phyloP scores from a whole-genome alignment of 2,113 vertebrate species.

The Siniperca knerii region DNA sequence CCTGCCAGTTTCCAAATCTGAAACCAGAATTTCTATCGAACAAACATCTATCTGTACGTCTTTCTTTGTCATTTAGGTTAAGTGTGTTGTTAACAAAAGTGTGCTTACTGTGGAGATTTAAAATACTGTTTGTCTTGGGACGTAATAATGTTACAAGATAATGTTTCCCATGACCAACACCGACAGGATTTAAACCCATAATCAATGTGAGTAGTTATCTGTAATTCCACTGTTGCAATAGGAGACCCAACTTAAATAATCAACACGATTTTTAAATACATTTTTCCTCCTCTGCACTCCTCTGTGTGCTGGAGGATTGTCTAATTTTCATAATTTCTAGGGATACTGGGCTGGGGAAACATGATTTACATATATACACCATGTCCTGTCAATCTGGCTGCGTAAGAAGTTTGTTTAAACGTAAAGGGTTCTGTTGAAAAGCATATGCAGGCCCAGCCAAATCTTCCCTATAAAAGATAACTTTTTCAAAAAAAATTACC shows the following conservation, averaged over 20 bases:
- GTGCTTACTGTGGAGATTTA: neutral
- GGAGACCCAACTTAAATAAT: no score
- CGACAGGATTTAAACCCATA: neutral
- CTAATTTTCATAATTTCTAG: neutral
- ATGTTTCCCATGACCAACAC: neutral
- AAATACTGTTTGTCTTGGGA: neutral
- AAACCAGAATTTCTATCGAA: neutral
- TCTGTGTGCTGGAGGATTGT: neutral
- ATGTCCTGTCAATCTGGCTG: neutral
- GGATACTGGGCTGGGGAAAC: neutral
- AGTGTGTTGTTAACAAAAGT: neutral
- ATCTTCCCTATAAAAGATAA: neutral
- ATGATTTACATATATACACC: neutral
- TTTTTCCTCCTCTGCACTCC: no score
- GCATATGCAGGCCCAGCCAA: neutral
- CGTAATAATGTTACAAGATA: neutral
- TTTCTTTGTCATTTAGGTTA: neutral
- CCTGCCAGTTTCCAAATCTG: neutral
- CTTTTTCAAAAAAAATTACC: neutral
- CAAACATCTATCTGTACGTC: neutral
- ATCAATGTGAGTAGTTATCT: neutral
- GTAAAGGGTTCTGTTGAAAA: neutral
- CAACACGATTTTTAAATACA: no score
- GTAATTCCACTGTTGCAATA: neutral
- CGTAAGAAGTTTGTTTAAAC: neutral